phyloP scores from a whole-genome alignment of 2,113 vertebrate genomes.

The Clupea harengus region DNA sequence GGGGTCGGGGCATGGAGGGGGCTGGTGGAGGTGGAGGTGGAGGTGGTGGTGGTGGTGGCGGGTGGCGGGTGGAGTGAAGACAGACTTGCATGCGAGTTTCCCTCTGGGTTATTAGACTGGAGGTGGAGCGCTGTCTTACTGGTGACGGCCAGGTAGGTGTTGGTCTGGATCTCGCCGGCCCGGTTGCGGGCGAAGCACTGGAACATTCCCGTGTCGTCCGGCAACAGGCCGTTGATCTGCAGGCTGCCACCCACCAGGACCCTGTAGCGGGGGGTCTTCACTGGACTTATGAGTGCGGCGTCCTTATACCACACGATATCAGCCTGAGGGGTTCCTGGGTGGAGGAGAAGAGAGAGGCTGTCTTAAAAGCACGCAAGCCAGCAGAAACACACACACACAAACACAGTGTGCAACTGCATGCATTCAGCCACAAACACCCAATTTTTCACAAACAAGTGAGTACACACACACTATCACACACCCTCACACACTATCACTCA shows the following conservation, averaged over 20 bases:
- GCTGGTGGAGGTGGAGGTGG: conserved; percentile 21
- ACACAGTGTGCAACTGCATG: conserved; percentile 3
- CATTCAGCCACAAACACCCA: conserved; percentile 4
- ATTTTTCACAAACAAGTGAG: too few relatives aligned
- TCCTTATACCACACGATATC: conserved; percentile 96
- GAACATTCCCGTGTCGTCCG: conserved; percentile 95
- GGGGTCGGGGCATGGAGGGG: neutral
- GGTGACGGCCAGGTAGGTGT: conserved; percentile 96
- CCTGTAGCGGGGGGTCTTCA: conserved; percentile 83
- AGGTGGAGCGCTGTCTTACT: conserved; percentile 70
- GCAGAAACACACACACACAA: neutral
- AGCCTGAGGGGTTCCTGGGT: conserved; percentile 84
- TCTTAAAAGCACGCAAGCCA: conserved; percentile 7
- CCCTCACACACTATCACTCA: conserved; percentile 8
- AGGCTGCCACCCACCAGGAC: conserved; percentile 83
- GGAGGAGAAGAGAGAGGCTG: neutral
- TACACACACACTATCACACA: conserved; percentile 36
- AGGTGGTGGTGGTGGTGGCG: conserved; percentile 23
- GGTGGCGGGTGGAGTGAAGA: neutral
- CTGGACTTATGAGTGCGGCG: conserved; percentile 77
- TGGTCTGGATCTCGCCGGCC: conserved; percentile 91
- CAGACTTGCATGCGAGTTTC: neutral
- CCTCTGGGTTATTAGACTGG: conserved; percentile 9
- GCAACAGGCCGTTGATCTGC: conserved; percentile 89
- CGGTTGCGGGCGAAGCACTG: conserved; percentile 93